Evolutionary conservation across 2,113 vertebrate genomes (phyloP).

Genomic region (Lagopus muta): DNA sequence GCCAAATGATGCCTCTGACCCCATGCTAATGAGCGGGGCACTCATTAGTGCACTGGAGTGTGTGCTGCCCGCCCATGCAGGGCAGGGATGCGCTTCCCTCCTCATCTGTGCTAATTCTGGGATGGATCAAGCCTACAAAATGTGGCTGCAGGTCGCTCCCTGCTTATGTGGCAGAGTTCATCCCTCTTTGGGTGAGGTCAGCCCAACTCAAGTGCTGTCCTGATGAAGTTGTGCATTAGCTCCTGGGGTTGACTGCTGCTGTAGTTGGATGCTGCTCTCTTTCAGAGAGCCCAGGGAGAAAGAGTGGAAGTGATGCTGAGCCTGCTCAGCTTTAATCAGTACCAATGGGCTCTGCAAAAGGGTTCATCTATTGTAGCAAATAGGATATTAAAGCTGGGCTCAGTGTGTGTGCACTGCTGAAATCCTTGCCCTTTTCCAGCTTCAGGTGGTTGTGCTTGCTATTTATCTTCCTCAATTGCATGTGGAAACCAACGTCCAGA

Average conservation of each 20-base stretch:
- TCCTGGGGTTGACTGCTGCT: background rate
- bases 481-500: background rate
- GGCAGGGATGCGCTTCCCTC: background rate
- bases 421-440: background rate
- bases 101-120: background rate
- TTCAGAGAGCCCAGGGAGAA: background rate
- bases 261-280: background rate
- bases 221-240: background rate
- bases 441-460: background rate
- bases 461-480: background rate
- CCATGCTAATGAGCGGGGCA: constrained; percentile 26
- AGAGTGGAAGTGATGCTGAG: background rate
- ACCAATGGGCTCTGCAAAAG: background rate
- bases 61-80: background rate
- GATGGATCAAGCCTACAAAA: background rate
- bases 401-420: background rate
- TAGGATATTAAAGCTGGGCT: background rate
- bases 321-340: background rate
- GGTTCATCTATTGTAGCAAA: background rate
- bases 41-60: fast-evolving
- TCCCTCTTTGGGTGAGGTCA: background rate
- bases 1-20: background rate
- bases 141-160: fast-evolving
- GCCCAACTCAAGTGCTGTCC: fast-evolving
- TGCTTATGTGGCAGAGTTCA: background rate